Evolutionary conservation across 2,888 invertebrate species (phyloP).

Genomic region (Ophonus ardosiacus): DNA sequence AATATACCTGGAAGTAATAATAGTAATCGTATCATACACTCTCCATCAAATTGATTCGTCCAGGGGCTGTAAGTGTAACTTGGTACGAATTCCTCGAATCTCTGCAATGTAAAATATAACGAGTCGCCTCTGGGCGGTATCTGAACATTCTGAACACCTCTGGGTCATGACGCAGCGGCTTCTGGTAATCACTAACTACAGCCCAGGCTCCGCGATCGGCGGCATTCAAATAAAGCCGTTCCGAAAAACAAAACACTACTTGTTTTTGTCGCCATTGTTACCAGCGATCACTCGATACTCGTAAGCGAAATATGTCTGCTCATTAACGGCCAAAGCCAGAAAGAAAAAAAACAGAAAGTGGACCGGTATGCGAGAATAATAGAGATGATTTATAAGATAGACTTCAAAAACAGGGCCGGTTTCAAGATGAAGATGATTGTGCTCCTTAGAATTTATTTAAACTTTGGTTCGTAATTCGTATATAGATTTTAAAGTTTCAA

Average conservation of each 20-base stretch:
- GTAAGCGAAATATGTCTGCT: conserved; percentile 42
- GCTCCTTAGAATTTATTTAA: no score
- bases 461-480: no score
- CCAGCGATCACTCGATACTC: conserved; percentile 24
- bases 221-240: conserved; percentile 50
- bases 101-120: conserved; percentile 34
- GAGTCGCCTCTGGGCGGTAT: conserved; percentile 44
- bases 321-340: conserved; percentile 32
- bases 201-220: conserved; percentile 1
- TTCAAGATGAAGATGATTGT: not conserved
- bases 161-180: conserved; percentile 53
- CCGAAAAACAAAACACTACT: conserved; percentile 38
- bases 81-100: conserved; percentile 22
- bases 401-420: not conserved
- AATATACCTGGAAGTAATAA: not conserved
- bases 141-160: conserved; percentile 31
- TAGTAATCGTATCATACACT: not conserved
- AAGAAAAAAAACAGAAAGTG: conserved; percentile 19
- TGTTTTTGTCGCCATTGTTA: conserved; percentile 48
- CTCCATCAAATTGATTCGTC: not conserved
- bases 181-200: conserved; percentile 48
- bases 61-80: not conserved
- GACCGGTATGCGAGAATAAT: conserved; percentile 45
- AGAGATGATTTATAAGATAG: conserved; percentile 49
- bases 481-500: no score